Conservation (phyloP, 2,113 vertebrate species). For the Planiliza haematocheilus region DNA sequence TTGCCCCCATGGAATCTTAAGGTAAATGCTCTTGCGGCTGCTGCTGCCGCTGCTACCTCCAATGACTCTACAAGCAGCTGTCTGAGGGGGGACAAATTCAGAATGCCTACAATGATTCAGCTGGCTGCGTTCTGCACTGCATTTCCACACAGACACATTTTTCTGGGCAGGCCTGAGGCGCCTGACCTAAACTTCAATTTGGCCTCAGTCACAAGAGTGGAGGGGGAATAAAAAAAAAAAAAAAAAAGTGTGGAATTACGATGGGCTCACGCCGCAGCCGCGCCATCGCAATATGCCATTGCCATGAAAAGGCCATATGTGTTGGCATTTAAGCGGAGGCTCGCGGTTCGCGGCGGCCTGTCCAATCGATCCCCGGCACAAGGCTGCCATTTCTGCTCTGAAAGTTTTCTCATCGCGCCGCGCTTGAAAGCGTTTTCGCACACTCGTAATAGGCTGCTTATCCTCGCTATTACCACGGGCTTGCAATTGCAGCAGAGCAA, state of each 20-base stretch:
- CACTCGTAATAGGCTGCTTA: constrained; percentile 42
- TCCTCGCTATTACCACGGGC: constrained; percentile 37
- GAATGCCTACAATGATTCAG: constrained; percentile 68
- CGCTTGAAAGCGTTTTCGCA: constrained; percentile 54
- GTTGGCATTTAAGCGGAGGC: constrained; percentile 34
- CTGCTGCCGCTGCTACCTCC: constrained; percentile 33
- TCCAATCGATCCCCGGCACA: constrained; percentile 60
- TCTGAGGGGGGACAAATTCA: constrained; percentile 59
- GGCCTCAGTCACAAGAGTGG: constrained; percentile 37
- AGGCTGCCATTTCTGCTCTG: constrained; percentile 26
- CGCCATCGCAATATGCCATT: constrained; percentile 21
- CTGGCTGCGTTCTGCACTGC: constrained; percentile 56
- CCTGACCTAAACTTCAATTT: constrained; percentile 63
- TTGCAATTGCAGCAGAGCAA: constrained; percentile 33
- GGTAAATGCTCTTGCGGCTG: constrained; percentile 61
- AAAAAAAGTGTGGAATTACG: constrained; percentile 37
- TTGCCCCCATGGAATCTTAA: constrained; percentile 70
- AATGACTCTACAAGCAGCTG: constrained; percentile 56
- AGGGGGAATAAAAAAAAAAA: constrained; percentile 28
- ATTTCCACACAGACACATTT: constrained; percentile 62
- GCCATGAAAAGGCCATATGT: constrained; percentile 46
- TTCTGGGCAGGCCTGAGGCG: constrained; percentile 54
- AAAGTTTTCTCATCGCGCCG: constrained; percentile 32
- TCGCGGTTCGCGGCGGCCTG: constrained; percentile 21
- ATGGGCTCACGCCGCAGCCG: neutral